phyloP scores from a whole-genome alignment of 1,140 invertebrate species.

The Drosophila elegans region DNA sequence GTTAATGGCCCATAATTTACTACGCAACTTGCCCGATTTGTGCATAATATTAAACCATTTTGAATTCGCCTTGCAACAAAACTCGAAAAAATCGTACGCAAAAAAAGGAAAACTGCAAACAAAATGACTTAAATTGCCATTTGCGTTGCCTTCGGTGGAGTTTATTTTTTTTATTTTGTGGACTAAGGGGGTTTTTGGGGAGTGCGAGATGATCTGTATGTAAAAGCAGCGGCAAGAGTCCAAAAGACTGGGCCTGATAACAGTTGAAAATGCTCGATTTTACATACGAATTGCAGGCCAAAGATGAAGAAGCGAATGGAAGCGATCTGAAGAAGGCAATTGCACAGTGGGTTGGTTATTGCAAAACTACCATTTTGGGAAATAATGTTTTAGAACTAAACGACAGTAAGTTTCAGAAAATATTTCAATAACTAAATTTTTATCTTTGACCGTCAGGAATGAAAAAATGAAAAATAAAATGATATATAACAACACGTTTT shows the following conservation, averaged over 20 bases:
- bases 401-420: no score
- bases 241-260: constrained; percentile 44
- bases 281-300: constrained; percentile 44
- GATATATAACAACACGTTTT: neutral
- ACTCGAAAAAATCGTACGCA: constrained; percentile 29
- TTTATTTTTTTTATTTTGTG: constrained; percentile 1
- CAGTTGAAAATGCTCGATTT: constrained; percentile 59
- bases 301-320: constrained; percentile 42
- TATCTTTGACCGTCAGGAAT: no score
- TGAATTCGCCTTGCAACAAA: constrained; percentile 44
- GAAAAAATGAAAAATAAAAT: neutral
- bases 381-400: no score
- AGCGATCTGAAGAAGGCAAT: constrained; percentile 14
- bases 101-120: constrained; percentile 40
- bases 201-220: constrained; percentile 50
- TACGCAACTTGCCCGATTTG: constrained; percentile 57
- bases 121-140: constrained; percentile 70
- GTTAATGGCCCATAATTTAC: constrained; percentile 64
- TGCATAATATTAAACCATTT: constrained; percentile 71
- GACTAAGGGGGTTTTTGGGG: constrained; percentile 1
- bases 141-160: constrained; percentile 42
- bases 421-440: no score
- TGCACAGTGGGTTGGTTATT: constrained; percentile 17
- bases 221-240: constrained; percentile 21
- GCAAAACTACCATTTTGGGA: neutral